phyloP scores from a whole-genome alignment of 2,797 vertebrate genomes.

The Brachyalestes nurse region DNA sequence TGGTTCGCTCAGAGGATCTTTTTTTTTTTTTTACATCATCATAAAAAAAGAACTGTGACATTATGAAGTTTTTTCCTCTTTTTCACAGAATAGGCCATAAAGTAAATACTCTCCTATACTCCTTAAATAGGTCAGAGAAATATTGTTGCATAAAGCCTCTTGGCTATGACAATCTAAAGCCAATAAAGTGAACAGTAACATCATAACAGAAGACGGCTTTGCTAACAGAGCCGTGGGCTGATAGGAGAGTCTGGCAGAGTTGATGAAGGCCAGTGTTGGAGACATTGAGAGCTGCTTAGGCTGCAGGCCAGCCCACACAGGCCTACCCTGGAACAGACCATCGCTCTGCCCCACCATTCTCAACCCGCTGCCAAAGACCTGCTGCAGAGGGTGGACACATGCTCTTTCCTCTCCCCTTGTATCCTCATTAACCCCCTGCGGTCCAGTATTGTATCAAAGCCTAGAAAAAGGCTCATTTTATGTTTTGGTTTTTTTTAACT shows the following conservation, averaged over 20 bases:
- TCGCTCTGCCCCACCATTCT: background rate
- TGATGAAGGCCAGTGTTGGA: constrained; percentile 21
- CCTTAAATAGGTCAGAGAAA: constrained; percentile 13
- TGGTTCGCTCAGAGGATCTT: background rate
- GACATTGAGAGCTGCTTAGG: constrained; percentile 27
- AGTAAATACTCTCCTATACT: constrained; percentile 9
- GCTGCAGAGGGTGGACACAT: constrained; percentile 8
- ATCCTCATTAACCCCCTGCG: background rate
- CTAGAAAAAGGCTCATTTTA: background rate
- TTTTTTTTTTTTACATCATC: too few species aligned
- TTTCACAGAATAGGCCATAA: background rate
- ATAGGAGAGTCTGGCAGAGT: constrained; percentile 1
- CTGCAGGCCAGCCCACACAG: constrained; percentile 6
- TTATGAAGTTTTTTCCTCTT: background rate
- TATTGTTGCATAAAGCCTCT: background rate
- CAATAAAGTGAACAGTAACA: constrained; percentile 19
- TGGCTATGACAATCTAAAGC: background rate
- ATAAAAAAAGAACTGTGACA: background rate
- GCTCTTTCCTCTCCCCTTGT: background rate
- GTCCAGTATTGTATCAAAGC: background rate
- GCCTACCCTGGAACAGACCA: constrained; percentile 9
- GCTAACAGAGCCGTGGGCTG: constrained; percentile 11
- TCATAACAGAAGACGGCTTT: constrained; percentile 1
- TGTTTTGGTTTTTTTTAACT: background rate
- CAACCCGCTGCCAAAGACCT: constrained; percentile 3